phyloP scores from a whole-genome alignment of 2,113 vertebrate species.

The Chloropsis cyanopogon region DNA sequence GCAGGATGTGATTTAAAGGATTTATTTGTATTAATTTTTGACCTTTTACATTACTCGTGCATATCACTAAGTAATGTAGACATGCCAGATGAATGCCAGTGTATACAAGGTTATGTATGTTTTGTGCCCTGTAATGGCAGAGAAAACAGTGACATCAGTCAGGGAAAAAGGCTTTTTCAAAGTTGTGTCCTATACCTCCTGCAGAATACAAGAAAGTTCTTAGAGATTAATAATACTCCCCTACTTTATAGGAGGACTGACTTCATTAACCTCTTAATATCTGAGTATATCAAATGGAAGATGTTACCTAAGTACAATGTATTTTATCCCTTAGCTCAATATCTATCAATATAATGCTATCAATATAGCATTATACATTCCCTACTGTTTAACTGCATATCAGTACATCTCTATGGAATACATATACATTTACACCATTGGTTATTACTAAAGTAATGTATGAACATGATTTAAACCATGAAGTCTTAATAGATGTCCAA shows the following conservation, averaged over 20 bases:
- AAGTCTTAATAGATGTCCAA: constrained; percentile 7
- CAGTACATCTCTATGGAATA: neutral
- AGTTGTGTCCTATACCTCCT: neutral
- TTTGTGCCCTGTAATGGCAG: neutral
- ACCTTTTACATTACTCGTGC: neutral
- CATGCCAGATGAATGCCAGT: neutral
- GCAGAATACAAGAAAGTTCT: neutral
- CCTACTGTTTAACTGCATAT: neutral
- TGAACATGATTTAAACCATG: constrained; percentile 37
- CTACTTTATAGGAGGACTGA: neutral
- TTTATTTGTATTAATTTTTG: neutral
- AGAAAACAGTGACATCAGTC: neutral
- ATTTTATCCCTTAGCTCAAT: neutral
- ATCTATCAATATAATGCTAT: no score
- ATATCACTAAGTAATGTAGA: neutral
- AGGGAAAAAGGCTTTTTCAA: neutral
- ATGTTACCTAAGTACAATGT: neutral
- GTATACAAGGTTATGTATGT: neutral
- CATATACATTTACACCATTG: neutral
- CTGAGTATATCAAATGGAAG: neutral
- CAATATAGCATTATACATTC: neutral
- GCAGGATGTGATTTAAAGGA: neutral
- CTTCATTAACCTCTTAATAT: neutral
- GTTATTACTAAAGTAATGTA: neutral
- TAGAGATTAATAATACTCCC: neutral